Evolutionary conservation across 2,113 vertebrate genomes (phyloP), one percentile per base, ranked within the genome.

Genomic region (Petaurus breviceps): DNA sequence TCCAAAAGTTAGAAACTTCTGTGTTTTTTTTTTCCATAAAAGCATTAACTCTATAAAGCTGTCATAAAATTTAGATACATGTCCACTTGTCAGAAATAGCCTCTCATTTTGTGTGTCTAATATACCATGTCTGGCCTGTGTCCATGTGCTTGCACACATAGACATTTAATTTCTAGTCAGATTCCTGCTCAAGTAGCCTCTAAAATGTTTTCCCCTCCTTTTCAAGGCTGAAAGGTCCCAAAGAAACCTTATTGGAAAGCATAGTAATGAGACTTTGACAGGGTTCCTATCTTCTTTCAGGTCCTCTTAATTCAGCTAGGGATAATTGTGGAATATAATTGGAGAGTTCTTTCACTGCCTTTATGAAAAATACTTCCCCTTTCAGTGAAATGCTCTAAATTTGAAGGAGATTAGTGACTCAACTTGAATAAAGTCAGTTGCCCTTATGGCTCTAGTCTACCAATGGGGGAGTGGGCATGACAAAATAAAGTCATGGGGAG

Each of bases 21-120:
- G n/a, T 77, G 37, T 14, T 5, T 77, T n/a, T 61, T 84, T 43
- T 84, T 16, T 1, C 54, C 53, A 0, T 11, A 52, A 92, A 12
- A 0, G 46, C 55, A 95, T 52, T 92, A 7, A 90, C 92, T 95
- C 52, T 12, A 47, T 97, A 97, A 97, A 96, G 61, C 1, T 97
- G 61, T 57, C 95, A 61, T 97, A 96, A 96, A 97, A 97, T 91
- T 93, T 94, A 89, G 97, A 50, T 43, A 24, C 53, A 96, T 96
- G 95, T 94, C 68, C 97, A 97, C 37, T 95, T 98, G 90, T 94
- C 91, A 93, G 94, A 97, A 97, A 96, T 91, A 96, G 91, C 19
- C 22, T 84, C n/a, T 84, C n/a, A 23, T 43, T 84, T 84, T 84
- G 19, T 84, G n/a, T 84, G n/a, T 84, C 68, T 84, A 84, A 84